Conservation (phyloP, 2,888 invertebrate genomes). For the Pseudeuparius sepicola region DNA sequence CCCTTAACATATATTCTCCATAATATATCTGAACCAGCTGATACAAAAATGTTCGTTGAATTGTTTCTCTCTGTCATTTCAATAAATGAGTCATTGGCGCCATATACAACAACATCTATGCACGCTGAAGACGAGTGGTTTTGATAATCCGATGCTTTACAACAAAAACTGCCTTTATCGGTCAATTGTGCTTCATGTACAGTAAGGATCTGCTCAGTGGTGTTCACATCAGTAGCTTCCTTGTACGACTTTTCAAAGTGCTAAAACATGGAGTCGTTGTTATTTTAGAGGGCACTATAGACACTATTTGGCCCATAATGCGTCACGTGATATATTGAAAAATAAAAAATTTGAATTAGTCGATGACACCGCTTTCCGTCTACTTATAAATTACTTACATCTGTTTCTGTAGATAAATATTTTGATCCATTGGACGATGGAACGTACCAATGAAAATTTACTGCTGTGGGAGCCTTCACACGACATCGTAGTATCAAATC, state of each 20-base stretch:
- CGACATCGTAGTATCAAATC: constrained; percentile 29
- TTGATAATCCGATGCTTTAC: constrained; percentile 31
- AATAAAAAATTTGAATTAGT: too few relatives aligned
- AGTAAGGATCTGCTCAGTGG: constrained; percentile 17
- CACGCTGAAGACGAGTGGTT: constrained; percentile 19
- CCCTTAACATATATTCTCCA: constrained; percentile 47
- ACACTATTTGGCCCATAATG: too few relatives aligned
- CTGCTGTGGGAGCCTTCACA: too few relatives aligned
- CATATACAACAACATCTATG: constrained; percentile 24
- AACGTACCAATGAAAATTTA: too few relatives aligned
- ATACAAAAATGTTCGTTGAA: constrained; percentile 25
- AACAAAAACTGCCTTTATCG: constrained; percentile 33
- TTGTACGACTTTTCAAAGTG: constrained; percentile 1
- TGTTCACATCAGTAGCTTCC: constrained; percentile 8
- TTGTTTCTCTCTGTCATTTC: constrained; percentile 32
- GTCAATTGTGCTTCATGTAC: constrained; percentile 24
- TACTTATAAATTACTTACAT: too few relatives aligned
- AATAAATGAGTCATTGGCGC: constrained; percentile 29
- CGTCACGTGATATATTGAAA: too few relatives aligned
- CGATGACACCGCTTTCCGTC: too few relatives aligned
- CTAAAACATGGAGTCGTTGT: too few relatives aligned
- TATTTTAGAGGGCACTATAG: too few relatives aligned
- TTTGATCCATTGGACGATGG: too few relatives aligned
- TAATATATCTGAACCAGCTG: constrained; percentile 35
- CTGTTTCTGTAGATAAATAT: too few relatives aligned